These are phyloP conservation scores for Cotesia vestalis DNA, from an alignment of 1,140 invertebrate genomes.

Conservation along the genomic window DNA sequence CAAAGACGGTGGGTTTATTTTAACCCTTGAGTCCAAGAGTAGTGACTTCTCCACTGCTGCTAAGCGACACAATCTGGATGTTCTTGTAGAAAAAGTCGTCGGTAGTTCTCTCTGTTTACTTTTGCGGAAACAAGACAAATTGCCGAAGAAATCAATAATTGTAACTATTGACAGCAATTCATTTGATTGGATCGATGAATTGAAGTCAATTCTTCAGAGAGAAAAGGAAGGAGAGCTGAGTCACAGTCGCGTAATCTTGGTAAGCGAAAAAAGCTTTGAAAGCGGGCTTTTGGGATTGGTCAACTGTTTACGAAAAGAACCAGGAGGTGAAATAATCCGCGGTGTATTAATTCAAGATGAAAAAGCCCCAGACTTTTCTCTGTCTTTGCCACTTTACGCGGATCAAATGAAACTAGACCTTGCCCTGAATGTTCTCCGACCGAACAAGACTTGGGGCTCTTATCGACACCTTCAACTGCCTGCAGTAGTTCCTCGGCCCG, in stretches of 20 bases:
- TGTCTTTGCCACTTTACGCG: slow-evolving; percentile 72
- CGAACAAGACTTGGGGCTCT: slow-evolving; percentile 79
- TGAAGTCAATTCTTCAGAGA: slow-evolving; percentile 68
- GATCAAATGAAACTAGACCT: slow-evolving; percentile 77
- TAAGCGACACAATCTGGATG: slow-evolving; percentile 46
- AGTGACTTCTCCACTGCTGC: slow-evolving; percentile 39
- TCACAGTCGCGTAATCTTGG: slow-evolving; percentile 64
- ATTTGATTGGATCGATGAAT: slow-evolving; percentile 66
- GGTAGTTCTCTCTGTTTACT: slow-evolving; percentile 50
- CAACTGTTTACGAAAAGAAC: slow-evolving; percentile 78
- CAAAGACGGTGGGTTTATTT: slow-evolving; percentile 63
- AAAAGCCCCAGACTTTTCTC: slow-evolving; percentile 73
- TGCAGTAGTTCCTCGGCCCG: slow-evolving; percentile 58
- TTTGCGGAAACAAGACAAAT: slow-evolving; percentile 51
- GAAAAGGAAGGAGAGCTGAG: slow-evolving; percentile 52
- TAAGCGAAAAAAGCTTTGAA: slow-evolving; percentile 70
- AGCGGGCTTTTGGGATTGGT: slow-evolving; percentile 87
- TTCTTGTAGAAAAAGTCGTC: slow-evolving; percentile 52
- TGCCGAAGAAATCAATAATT: slow-evolving; percentile 47
- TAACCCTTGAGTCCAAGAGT: slow-evolving; percentile 59
- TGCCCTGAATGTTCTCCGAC: slow-evolving; percentile 76
- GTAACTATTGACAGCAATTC: slow-evolving; percentile 53
- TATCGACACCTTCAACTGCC: slow-evolving; percentile 76
- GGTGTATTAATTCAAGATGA: slow-evolving; percentile 74
- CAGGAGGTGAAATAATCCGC: slow-evolving; percentile 71